phyloP scores from a whole-genome alignment of 2,797 vertebrate species.

The Enteromius unitaeniatus region DNA sequence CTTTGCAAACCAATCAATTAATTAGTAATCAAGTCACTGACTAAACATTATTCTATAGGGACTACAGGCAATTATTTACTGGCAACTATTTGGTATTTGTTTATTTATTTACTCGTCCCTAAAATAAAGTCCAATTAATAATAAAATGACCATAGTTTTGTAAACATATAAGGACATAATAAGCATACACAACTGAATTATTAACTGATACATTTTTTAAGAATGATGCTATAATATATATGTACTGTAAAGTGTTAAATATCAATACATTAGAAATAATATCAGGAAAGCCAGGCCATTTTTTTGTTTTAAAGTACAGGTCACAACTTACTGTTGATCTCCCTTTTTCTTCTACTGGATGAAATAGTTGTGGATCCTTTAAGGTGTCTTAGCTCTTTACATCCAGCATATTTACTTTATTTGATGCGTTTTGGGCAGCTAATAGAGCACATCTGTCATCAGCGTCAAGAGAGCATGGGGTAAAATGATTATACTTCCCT shows the following conservation, averaged over 20 bases:
- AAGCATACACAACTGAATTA: background rate
- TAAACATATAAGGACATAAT: background rate
- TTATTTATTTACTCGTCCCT: background rate
- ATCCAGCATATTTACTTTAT: conserved; percentile 16
- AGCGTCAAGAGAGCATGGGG: conserved; percentile 6
- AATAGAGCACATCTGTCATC: conserved; percentile 41
- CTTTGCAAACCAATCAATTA: background rate
- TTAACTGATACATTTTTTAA: background rate
- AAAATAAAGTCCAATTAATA: background rate
- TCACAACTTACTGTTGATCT: background rate
- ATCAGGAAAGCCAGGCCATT: background rate
- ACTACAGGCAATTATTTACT: background rate
- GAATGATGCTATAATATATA: background rate
- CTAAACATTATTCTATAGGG: conserved; percentile 9
- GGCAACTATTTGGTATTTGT: background rate
- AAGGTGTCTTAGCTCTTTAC: background rate
- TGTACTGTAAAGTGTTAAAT: background rate
- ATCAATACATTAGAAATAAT: background rate
- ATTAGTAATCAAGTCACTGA: background rate
- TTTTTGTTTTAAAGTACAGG: background rate
- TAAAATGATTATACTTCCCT: conserved; percentile 15
- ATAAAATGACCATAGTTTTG: background rate
- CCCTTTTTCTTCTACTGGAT: background rate
- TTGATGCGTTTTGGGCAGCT: conserved; percentile 24
- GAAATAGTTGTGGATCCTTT: background rate